These are phyloP conservation scores for Xylocopa sonorina DNA, from an alignment of 1,140 invertebrate genomes.

Conservation along the genomic window DNA sequence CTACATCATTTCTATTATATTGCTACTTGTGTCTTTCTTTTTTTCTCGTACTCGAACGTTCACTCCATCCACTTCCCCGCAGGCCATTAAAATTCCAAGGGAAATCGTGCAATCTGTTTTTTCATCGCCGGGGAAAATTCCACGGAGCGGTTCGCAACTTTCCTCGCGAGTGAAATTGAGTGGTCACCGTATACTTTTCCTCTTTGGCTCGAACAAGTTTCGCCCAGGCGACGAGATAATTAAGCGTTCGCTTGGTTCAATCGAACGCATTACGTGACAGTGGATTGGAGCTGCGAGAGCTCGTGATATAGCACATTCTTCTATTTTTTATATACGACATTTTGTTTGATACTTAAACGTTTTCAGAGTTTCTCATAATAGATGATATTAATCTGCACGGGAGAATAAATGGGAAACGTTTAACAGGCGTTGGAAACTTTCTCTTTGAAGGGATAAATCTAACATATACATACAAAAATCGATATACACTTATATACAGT, in stretches of 20 bases:
- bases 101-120: background rate
- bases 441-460: too few species aligned
- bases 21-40: background rate
- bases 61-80: too few species aligned
- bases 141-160: background rate
- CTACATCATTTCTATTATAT: background rate
- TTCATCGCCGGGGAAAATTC: too few species aligned
- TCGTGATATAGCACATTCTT: background rate
- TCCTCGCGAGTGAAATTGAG: background rate
- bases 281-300: background rate
- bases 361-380: constrained; percentile 6
- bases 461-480: too few species aligned
- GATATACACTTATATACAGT: too few species aligned
- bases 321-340: background rate
- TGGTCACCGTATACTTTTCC: background rate
- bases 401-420: background rate
- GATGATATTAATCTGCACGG: background rate
- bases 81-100: background rate
- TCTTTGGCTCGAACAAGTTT: background rate
- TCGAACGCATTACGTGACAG: too few species aligned
- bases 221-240: background rate
- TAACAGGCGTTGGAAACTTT: too few species aligned
- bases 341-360: background rate
- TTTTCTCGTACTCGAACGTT: background rate
- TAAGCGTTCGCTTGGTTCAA: background rate